phyloP scores from a whole-genome alignment of 64 coral and sea anemone species.

The Pocillopora verrucosa region DNA sequence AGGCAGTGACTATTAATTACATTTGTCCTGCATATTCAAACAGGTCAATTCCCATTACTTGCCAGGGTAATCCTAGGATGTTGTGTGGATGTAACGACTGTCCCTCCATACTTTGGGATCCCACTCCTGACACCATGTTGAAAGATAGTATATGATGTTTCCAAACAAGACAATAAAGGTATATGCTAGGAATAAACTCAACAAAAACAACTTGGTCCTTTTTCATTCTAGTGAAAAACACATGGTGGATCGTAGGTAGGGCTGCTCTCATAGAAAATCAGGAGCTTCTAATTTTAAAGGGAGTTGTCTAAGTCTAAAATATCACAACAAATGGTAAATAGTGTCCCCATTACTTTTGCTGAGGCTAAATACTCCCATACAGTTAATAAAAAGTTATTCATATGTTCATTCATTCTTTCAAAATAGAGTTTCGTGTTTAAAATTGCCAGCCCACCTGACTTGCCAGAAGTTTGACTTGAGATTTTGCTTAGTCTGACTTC shows the following conservation, averaged over 20 bases:
- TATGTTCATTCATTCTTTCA: not conserved
- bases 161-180: too few relatives aligned
- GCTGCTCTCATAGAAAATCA: too few relatives aligned
- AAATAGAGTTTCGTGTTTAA: constrained; percentile 8
- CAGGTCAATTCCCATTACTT: not conserved
- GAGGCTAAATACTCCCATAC: too few relatives aligned
- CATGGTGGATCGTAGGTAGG: too few relatives aligned
- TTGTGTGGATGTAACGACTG: constrained; percentile 48
- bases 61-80: constrained; percentile 24
- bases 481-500: not conserved
- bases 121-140: not conserved
- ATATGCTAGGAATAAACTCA: too few relatives aligned
- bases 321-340: not conserved
- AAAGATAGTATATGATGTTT: too few relatives aligned
- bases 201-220: not conserved
- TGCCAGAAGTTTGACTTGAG: not conserved
- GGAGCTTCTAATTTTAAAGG: too few relatives aligned
- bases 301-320: too few relatives aligned
- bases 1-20: not conserved
- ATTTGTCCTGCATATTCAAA: not conserved
- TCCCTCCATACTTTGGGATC: not conserved
- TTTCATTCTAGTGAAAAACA: too few relatives aligned
- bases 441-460: not conserved
- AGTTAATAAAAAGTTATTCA: too few relatives aligned
- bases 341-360: not conserved